Percentiles rank a stretch among this genome's conserved stretches.
Conservation (phyloP, 2,888 invertebrate genomes). For the Lordiphosa fenestrarum region DNA sequence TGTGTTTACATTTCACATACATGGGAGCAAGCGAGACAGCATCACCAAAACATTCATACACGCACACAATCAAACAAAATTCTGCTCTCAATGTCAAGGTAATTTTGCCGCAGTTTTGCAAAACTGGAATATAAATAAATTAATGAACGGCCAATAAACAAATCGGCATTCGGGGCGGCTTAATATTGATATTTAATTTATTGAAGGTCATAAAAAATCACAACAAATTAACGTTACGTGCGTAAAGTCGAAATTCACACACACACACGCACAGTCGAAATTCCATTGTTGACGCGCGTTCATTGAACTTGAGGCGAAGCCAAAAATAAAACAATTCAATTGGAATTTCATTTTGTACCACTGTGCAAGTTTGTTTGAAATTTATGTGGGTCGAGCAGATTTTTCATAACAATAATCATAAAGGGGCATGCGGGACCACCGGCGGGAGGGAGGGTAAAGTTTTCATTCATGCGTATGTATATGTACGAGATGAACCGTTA, state of each 20-base stretch:
- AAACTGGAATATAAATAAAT: conserved; percentile 10
- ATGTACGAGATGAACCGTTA: conserved; percentile 55
- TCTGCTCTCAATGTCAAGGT: conserved; percentile 66
- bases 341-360: conserved; percentile 18
- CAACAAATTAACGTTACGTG: conserved; percentile 50
- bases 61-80: conserved; percentile 2
- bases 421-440: too few relatives aligned
- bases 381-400: too few relatives aligned
- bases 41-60: conserved; percentile 22
- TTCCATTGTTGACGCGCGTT: conserved; percentile 38
- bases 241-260: conserved; percentile 19
- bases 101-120: conserved; percentile 31
- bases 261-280: conserved; percentile 13
- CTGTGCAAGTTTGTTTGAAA: conserved; percentile 9
- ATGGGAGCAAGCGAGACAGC: conserved; percentile 15
- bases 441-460: too few relatives aligned
- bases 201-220: conserved; percentile 24
- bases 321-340: conserved; percentile 37
- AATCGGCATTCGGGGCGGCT: conserved; percentile 35
- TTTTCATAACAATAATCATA: too few relatives aligned
- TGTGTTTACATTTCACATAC: conserved; percentile 25
- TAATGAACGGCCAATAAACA: conserved; percentile 36
- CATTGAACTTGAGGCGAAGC: conserved; percentile 54
- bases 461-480: conserved; percentile 20
- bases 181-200: conserved; percentile 33